Evolutionary conservation across 2,888 invertebrate species (phyloP).

Genomic region (Salticus scenicus): DNA sequence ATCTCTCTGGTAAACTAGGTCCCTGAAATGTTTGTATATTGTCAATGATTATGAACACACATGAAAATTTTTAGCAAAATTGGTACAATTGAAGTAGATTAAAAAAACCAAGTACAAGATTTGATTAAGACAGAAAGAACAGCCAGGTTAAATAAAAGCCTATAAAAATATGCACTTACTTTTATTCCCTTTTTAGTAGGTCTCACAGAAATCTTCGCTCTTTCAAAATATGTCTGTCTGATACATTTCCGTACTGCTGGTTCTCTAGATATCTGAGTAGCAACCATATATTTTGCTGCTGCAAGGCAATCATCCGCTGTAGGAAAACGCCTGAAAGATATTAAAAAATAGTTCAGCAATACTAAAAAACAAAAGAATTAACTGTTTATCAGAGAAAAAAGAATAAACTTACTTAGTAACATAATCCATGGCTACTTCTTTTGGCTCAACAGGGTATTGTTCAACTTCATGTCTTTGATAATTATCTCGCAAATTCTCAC

Average conservation of each 20-base stretch:
- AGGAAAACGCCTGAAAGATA: slow-evolving; percentile 79
- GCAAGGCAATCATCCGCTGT: slow-evolving; percentile 88
- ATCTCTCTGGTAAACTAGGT: too few species aligned
- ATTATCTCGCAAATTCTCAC: slow-evolving; percentile 95
- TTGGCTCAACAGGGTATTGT: slow-evolving; percentile 89
- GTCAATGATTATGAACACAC: too few species aligned
- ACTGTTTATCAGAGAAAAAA: too few species aligned
- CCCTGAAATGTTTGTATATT: too few species aligned
- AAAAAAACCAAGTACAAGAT: too few species aligned
- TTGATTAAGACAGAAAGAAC: too few species aligned
- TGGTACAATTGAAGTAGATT: too few species aligned
- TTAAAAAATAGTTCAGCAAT: neutral
- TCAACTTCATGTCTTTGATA: slow-evolving; percentile 97
- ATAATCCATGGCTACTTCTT: slow-evolving; percentile 87
- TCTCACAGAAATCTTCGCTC: slow-evolving; percentile 86
- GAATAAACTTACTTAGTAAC: slow-evolving; percentile 73
- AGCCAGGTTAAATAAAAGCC: too few species aligned
- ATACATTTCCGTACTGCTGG: slow-evolving; percentile 90
- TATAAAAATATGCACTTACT: slow-evolving; percentile 71
- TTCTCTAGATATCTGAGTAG: slow-evolving; percentile 93
- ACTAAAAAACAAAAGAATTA: too few species aligned
- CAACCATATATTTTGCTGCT: slow-evolving; percentile 95
- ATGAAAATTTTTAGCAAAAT: too few species aligned
- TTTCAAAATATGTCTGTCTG: slow-evolving; percentile 89
- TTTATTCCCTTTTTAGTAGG: slow-evolving; percentile 95